Base-by-base conservation (phyloP, 2,888 invertebrate genomes). In the Harpagoxenus sublaevis region DNA sequence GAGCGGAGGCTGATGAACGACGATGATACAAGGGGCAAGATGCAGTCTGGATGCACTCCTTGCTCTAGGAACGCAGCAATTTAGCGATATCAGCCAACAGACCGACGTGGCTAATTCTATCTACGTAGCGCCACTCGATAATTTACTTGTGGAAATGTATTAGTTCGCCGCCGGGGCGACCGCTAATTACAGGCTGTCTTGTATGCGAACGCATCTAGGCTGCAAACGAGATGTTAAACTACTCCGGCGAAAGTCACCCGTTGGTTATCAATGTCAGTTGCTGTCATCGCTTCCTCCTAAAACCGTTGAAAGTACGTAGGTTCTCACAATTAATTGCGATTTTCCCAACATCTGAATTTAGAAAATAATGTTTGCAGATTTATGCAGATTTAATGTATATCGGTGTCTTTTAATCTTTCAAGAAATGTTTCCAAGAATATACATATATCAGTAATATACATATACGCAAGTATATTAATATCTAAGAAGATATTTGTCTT, bases 31-130 rank as follows among this genome's bases (percentile, higher is more conserved):
- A 84, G 85, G 87, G 86, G 87, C 78, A 83, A 89, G 88, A 90
- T 87, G 89, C 90, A 88, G 88, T 86, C 84, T 87, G 89, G 81
- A 88, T 85, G 88, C 87, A 28, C 73, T 73, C 73, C 87, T 90
- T 65, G 84, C 75, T 77, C 75, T 89, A 89, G 90, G 90, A 90
- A 89, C 89, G 87, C 87, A 84, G 90, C 88, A 90, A 90, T 90
- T 90, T 90, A 90, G 77, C 88, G 90, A 89, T 90, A 90, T 90
- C 90, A 86, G 85, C 81, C 87, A 65, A 65, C 75, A 79, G 84
- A 60, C 85, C 85, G 84, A 81, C 87, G 83, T 78, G 71, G 87
- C 89, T 90, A 90, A 90, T 90, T 90, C 88, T 88, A 90, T 90
- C 89, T 84, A 42, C 65, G 78, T 63, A 68, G 68, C 79, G 84